These are phyloP conservation scores for Mesorhabditis spiculigera DNA, from an alignment of 2,888 invertebrate genomes.

Conservation along the genomic window DNA sequence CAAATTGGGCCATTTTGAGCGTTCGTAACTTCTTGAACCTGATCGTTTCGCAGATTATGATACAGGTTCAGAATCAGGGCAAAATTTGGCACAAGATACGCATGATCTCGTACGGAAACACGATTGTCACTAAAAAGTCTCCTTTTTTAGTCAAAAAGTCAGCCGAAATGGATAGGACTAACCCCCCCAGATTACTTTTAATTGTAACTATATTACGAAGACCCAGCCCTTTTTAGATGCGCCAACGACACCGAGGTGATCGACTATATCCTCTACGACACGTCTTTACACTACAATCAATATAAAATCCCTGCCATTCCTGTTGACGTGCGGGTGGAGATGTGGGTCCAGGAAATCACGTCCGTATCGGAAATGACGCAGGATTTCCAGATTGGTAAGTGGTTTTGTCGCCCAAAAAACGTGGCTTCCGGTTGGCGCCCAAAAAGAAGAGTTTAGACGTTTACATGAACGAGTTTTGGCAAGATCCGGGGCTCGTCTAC, in stretches of 20 bases:
- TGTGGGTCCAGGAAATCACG: conserved; percentile 58
- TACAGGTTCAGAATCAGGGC: no score
- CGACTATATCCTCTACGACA: conserved; percentile 51
- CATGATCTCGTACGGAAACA: no score
- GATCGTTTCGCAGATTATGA: no score
- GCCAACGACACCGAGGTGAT: conserved; percentile 58
- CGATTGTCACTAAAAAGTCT: no score
- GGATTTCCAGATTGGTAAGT: conserved; percentile 55
- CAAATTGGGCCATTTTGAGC: no score
- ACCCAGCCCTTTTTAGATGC: conserved; percentile 31
- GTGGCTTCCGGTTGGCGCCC: no score
- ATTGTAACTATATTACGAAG: not conserved
- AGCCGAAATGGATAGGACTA: no score
- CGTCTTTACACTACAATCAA: conserved; percentile 48
- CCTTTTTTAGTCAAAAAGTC: no score
- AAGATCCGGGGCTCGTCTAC: conserved; percentile 54
- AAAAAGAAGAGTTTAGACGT: conserved; percentile 40
- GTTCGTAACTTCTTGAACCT: no score
- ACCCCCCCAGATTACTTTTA: no score
- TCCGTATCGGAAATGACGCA: conserved; percentile 57
- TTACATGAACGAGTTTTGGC: conserved; percentile 59
- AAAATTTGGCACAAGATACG: no score
- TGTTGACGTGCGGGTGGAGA: conserved; percentile 53
- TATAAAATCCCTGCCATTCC: conserved; percentile 50
- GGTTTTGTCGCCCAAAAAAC: not conserved